These are phyloP conservation scores for Papilio elwesi DNA, from an alignment of 2,888 invertebrate species.

Conservation along the genomic window DNA sequence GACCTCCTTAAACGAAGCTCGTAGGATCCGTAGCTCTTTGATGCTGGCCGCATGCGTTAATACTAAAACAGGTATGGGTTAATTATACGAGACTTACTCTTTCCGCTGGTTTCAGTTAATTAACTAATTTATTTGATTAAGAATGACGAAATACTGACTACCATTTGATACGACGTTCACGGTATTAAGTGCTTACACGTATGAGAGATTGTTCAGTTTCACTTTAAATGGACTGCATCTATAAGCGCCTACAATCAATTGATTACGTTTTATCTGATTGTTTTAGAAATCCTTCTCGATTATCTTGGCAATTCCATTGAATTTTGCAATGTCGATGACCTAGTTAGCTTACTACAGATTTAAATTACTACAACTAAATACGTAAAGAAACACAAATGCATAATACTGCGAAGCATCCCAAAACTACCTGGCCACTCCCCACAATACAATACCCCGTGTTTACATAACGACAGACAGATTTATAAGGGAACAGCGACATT, in stretches of 20 bases:
- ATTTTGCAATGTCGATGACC: too few relatives aligned
- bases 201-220: conserved; percentile 28
- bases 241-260: neutral
- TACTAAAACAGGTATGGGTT: conserved; percentile 37
- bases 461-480: conserved; percentile 38
- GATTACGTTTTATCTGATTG: conserved; percentile 21
- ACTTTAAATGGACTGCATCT: conserved; percentile 6
- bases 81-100: conserved; percentile 37
- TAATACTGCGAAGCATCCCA: neutral
- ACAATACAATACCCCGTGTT: conserved; percentile 30
- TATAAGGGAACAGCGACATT: conserved; percentile 36
- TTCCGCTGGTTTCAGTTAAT: conserved; percentile 38
- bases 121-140: conserved; percentile 41
- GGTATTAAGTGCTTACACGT: conserved; percentile 36
- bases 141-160: conserved; percentile 38
- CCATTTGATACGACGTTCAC: conserved; percentile 34
- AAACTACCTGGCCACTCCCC: neutral
- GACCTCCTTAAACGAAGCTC: conserved; percentile 36
- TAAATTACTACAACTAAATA: neutral
- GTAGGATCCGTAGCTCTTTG: conserved; percentile 35
- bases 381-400: neutral
- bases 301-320: neutral
- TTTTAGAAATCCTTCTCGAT: neutral
- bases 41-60: conserved; percentile 27
- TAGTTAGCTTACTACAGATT: too few relatives aligned